These are phyloP conservation scores for Hyposoter dolosus DNA, from an alignment of 2,888 invertebrate species.

Conservation along the genomic window DNA sequence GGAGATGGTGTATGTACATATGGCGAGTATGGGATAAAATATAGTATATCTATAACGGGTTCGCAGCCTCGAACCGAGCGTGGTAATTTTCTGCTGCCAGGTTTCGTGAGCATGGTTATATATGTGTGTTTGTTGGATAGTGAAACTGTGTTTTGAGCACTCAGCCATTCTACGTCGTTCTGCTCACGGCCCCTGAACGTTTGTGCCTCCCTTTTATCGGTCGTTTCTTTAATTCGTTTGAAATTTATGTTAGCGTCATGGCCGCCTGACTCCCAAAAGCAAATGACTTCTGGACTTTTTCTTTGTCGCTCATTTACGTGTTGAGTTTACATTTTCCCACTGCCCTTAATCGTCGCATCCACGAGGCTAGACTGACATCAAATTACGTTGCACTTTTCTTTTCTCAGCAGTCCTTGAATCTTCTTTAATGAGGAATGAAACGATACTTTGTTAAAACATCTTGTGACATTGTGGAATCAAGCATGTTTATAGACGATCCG, in stretches of 20 bases:
- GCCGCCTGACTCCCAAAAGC: conserved; percentile 32
- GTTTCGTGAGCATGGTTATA: conserved; percentile 34
- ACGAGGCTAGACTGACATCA: conserved; percentile 22
- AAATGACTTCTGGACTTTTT: conserved; percentile 22
- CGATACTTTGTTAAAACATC: neutral
- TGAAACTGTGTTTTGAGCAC: conserved; percentile 61
- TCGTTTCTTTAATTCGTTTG: conserved; percentile 71
- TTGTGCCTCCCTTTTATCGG: conserved; percentile 66
- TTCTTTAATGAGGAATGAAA: neutral
- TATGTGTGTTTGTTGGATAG: conserved; percentile 31
- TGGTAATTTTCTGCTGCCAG: conserved; percentile 65
- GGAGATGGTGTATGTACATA: conserved; percentile 49
- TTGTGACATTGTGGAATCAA: neutral
- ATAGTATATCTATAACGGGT: conserved; percentile 37
- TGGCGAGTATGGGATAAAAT: conserved; percentile 11
- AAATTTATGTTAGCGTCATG: conserved; percentile 64
- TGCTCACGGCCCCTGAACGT: conserved; percentile 45
- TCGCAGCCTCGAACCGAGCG: conserved; percentile 51
- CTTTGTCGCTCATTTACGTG: conserved; percentile 23
- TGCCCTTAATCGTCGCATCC: neutral
- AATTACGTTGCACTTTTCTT: conserved; percentile 10
- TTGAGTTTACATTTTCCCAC: conserved; percentile 30
- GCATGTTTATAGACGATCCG: neutral
- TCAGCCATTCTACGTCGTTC: conserved; percentile 52
- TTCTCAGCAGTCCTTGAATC: neutral